Percentiles rank a stretch among this genome's conserved stretches.
Conservation (phyloP, 1,140 invertebrate species). For the Colletes latitarsis region DNA sequence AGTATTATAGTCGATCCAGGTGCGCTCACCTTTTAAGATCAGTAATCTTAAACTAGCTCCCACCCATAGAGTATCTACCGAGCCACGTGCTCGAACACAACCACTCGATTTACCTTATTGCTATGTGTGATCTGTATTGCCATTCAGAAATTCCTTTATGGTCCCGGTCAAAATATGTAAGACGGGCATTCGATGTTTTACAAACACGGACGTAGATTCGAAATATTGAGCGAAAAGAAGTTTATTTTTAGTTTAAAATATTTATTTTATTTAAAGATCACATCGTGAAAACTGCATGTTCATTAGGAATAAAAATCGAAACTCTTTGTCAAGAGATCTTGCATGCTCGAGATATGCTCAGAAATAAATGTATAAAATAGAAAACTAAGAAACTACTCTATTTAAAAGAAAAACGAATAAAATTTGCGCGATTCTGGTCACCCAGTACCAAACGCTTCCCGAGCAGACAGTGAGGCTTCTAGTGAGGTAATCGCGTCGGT, state of each 20-base stretch:
- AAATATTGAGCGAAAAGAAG: no score
- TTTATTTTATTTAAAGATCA: no score
- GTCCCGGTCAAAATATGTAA: not conserved
- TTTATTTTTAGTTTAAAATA: no score
- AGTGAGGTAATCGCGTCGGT: not conserved
- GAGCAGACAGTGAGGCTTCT: not conserved
- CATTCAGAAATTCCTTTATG: not conserved
- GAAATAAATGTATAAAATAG: no score
- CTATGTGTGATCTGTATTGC: not conserved
- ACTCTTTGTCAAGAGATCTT: no score
- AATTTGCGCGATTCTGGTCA: no score
- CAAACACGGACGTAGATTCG: no score
- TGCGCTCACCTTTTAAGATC: slow-evolving; percentile 60
- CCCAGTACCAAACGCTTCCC: not conserved
- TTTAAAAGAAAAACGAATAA: no score
- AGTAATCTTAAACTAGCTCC: slow-evolving; percentile 55
- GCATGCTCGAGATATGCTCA: no score
- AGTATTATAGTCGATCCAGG: slow-evolving; percentile 59
- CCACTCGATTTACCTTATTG: slow-evolving; percentile 17
- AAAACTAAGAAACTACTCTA: no score
- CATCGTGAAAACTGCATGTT: no score
- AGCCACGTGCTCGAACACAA: slow-evolving; percentile 38
- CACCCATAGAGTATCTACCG: slow-evolving; percentile 16
- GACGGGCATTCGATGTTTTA: not conserved
- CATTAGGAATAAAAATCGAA: no score